Percentiles rank a stretch among this genome's conserved stretches.
These are phyloP conservation scores for Tribolium freemani DNA, from an alignment of 2,888 invertebrate genomes.

Conservation along the genomic window DNA sequence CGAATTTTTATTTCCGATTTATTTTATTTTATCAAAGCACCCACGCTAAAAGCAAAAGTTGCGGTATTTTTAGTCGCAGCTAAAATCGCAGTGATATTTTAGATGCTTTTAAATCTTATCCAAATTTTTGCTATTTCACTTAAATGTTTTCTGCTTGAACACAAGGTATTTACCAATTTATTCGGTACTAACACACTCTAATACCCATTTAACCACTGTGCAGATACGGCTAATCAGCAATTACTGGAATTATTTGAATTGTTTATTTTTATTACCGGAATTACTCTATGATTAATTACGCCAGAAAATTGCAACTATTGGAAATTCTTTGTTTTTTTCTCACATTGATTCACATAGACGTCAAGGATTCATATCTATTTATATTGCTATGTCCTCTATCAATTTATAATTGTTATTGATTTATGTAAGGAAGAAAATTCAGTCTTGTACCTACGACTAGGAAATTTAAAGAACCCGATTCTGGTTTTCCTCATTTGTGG, in stretches of 20 bases:
- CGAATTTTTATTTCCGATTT: neutral
- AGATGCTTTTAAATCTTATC: conserved; percentile 30
- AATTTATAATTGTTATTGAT: neutral
- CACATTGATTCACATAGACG: neutral
- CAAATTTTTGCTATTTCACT: conserved; percentile 20
- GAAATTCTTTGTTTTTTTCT: too few species aligned
- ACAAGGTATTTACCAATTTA: conserved; percentile 24
- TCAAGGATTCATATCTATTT: neutral
- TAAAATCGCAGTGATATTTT: conserved; percentile 35
- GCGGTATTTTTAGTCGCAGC: conserved; percentile 31
- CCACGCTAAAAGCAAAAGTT: conserved; percentile 22
- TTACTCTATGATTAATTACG: too few species aligned
- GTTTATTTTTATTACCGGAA: too few species aligned
- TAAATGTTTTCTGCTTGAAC: conserved; percentile 16
- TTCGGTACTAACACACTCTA: neutral
- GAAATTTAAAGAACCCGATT: too few species aligned
- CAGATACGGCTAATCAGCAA: too few species aligned
- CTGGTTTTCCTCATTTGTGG: too few species aligned
- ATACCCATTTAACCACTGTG: too few species aligned
- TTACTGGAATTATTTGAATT: too few species aligned
- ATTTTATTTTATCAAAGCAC: conserved; percentile 26
- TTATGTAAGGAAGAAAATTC: neutral
- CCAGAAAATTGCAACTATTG: too few species aligned
- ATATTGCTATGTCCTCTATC: neutral
- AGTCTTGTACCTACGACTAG: too few species aligned